Evolutionary conservation across 2,888 invertebrate species (phyloP).

Genomic region (Zygaena filipendulae): DNA sequence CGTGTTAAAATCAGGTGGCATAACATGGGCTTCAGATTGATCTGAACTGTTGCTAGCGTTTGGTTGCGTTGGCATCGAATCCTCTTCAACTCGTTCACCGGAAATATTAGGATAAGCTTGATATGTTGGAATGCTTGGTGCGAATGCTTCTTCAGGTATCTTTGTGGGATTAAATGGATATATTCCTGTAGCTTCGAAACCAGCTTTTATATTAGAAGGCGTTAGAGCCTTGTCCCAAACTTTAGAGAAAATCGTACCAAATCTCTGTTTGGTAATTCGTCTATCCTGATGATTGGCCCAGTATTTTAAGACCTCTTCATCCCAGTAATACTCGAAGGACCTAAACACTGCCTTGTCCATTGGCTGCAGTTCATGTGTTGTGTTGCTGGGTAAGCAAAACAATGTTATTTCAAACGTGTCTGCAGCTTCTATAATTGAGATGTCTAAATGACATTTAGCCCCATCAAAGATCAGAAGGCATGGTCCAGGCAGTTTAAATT

Average conservation of each 20-base stretch:
- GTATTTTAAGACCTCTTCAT: conserved; percentile 13
- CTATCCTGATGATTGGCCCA: conserved; percentile 9
- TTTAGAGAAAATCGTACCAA: conserved; percentile 9
- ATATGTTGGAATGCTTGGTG: no score
- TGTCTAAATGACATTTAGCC: conserved; percentile 10
- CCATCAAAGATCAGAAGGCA: conserved; percentile 18
- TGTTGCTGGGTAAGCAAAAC: conserved; percentile 26
- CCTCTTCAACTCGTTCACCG: no score
- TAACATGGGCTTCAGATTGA: no score
- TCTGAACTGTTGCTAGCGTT: no score
- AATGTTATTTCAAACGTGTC: conserved; percentile 14
- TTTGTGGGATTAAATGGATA: no score
- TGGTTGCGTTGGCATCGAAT: no score
- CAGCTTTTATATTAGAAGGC: not conserved
- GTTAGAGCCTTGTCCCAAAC: conserved; percentile 1
- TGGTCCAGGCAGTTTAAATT: conserved; percentile 13
- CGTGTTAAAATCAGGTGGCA: no score
- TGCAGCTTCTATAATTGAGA: conserved; percentile 10
- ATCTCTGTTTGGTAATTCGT: conserved; percentile 9
- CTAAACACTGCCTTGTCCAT: conserved; percentile 14
- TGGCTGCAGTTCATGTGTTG: conserved; percentile 22
- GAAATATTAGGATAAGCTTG: no score
- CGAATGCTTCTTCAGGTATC: no score
- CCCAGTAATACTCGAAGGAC: conserved; percentile 15
- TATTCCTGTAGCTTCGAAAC: not conserved